These are phyloP conservation scores for Charina bottae DNA, from an alignment of 2,113 vertebrate genomes.

Conservation along the genomic window DNA sequence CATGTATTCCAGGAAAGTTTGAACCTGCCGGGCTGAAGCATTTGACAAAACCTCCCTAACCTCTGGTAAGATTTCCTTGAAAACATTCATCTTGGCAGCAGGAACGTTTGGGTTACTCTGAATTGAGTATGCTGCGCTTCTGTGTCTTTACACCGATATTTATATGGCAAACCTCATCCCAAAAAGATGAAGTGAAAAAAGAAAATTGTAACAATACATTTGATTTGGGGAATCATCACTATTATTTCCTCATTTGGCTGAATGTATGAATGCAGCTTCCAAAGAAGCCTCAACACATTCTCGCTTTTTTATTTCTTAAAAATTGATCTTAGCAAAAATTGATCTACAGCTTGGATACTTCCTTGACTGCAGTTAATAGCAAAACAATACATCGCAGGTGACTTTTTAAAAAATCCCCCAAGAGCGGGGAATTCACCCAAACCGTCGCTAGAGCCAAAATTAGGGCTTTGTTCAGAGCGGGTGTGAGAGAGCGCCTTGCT, in stretches of 20 bases:
- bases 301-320: neutral
- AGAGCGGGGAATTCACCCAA: neutral
- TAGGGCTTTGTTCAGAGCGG: neutral
- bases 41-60: constrained; percentile 67
- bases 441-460: neutral
- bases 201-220: constrained; percentile 37
- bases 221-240: constrained; percentile 21
- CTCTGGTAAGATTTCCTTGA: constrained; percentile 73
- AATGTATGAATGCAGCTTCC: constrained; percentile 18
- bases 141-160: neutral
- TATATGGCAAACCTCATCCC: constrained; percentile 19
- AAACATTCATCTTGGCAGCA: constrained; percentile 70
- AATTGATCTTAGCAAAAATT: neutral
- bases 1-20: constrained; percentile 64
- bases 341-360: neutral
- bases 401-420: neutral
- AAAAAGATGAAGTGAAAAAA: constrained; percentile 69
- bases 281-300: neutral
- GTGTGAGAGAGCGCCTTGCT: neutral
- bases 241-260: constrained; percentile 68
- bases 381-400: neutral
- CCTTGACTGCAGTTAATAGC: neutral
- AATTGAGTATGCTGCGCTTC: neutral
- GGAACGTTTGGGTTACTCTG: neutral
- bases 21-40: constrained; percentile 56